A percentile compares a stretch with the other conserved stretches of the same genome.
These are phyloP conservation scores for Pteronura brasiliensis DNA, from an alignment of 2,113 vertebrate species.

Conservation along the genomic window DNA sequence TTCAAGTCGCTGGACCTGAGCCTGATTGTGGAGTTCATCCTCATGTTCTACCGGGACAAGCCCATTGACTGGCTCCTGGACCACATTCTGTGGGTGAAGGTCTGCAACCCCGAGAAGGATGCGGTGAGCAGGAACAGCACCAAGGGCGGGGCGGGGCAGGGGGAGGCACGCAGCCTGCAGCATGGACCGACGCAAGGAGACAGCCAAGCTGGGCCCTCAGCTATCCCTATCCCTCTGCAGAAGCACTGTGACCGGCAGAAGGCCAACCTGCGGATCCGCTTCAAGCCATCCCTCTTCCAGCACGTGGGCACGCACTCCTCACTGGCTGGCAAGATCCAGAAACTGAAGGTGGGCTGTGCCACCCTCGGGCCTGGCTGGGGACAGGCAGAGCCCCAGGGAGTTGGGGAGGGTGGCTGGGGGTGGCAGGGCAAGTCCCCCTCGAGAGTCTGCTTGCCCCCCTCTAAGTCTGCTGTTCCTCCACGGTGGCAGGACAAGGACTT, in stretches of 20 bases:
- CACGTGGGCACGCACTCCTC: constrained; percentile 98
- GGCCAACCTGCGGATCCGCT: constrained; percentile 97
- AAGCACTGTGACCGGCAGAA: constrained; percentile 99
- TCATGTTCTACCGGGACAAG: constrained; percentile 99
- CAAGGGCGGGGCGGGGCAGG: neutral
- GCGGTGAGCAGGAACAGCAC: constrained; percentile 86
- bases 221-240: constrained; percentile 76
- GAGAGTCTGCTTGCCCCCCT: neutral
- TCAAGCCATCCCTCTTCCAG: constrained; percentile 98
- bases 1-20: constrained; percentile 98
- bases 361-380: neutral
- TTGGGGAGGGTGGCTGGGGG: rapidly evolving
- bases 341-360: constrained; percentile 91
- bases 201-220: neutral
- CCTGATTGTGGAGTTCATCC: constrained; percentile 97
- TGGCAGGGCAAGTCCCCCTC: neutral
- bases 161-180: neutral
- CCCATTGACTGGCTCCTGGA: constrained; percentile 99
- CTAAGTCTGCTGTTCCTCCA: neutral
- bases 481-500: constrained; percentile 94
- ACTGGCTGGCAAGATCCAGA: constrained; percentile 98
- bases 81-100: constrained; percentile 99
- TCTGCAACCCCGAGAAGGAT: constrained; percentile 99
- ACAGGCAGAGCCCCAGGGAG: rapidly evolving
- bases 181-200: neutral